A percentile compares a stretch with the other conserved stretches of the same genome.
These are phyloP conservation scores for Cynaeus angustus DNA, from an alignment of 2,888 invertebrate species.

Conservation along the genomic window DNA sequence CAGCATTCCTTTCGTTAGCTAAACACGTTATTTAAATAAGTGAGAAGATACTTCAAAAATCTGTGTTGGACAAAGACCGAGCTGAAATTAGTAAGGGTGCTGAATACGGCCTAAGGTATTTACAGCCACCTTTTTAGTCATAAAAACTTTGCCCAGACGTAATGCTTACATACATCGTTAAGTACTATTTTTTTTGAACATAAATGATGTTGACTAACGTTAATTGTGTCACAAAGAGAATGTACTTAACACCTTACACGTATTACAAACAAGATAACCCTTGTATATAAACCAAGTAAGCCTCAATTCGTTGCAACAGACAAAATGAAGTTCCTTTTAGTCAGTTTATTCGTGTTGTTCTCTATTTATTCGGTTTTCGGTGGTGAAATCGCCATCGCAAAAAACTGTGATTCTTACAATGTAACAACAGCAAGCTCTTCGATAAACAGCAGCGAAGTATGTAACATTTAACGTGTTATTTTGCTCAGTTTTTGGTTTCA, in stretches of 20 bases:
- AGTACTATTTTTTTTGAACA: background rate
- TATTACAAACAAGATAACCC: conserved; percentile 20
- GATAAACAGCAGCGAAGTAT: too few relatives aligned
- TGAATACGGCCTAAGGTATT: too few relatives aligned
- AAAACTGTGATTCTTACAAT: conserved; percentile 9
- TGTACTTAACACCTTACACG: background rate
- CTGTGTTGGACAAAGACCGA: too few relatives aligned
- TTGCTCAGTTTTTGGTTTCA: background rate
- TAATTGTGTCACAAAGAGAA: conserved; percentile 10
- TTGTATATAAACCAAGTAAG: background rate
- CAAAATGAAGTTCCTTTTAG: background rate
- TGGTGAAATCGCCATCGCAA: background rate
- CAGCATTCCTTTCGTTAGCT: too few relatives aligned
- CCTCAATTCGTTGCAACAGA: background rate
- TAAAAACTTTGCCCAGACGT: too few relatives aligned
- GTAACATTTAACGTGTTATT: too few relatives aligned
- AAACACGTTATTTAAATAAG: too few relatives aligned
- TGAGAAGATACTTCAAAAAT: too few relatives aligned
- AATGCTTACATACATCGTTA: background rate
- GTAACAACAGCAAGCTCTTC: background rate
- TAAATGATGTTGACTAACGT: conserved; percentile 2
- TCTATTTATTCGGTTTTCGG: background rate
- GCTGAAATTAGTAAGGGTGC: too few relatives aligned
- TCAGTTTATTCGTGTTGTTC: background rate
- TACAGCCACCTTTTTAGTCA: too few relatives aligned